Percentiles rank a stretch among this genome's conserved stretches.
Evolutionary conservation across 2,888 invertebrate species (phyloP).

Genomic region (Eupsilia transversa): DNA sequence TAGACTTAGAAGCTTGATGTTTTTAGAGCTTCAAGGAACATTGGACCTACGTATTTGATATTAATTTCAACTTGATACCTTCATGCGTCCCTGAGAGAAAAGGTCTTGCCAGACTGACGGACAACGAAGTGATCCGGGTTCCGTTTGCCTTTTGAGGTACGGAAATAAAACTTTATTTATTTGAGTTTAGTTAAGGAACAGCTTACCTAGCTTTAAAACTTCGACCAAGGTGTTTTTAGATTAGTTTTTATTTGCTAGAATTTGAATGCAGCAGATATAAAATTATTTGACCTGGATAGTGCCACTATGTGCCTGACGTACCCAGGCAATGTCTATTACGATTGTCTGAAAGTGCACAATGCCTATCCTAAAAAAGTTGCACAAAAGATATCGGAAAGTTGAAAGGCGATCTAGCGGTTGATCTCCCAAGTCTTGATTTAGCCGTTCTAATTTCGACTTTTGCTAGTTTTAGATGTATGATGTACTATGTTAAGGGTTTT

Average conservation of each 20-base stretch:
- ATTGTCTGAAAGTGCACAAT: conserved; percentile 44
- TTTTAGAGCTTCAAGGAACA: too few species aligned
- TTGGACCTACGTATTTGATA: too few species aligned
- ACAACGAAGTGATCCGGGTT: too few species aligned
- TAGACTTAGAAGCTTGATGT: too few species aligned
- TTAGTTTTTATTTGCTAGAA: conserved; percentile 19
- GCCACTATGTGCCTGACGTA: conserved; percentile 37
- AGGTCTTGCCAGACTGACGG: too few species aligned
- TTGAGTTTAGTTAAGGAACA: conserved; percentile 19
- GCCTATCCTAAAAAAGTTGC: conserved; percentile 42
- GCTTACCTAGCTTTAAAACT: conserved; percentile 23
- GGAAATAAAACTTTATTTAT: conserved; percentile 28
- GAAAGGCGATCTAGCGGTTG: conserved; percentile 57
- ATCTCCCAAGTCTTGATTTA: conserved; percentile 48
- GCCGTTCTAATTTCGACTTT: conserved; percentile 42
- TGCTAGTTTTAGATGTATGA: conserved; percentile 18
- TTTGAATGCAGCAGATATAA: conserved; percentile 39
- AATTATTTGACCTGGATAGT: conserved; percentile 53
- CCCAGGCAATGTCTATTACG: conserved; percentile 30
- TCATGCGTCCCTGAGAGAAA: too few species aligned
- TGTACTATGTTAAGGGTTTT: not conserved
- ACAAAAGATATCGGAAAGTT: conserved; percentile 48
- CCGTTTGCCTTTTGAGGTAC: too few species aligned
- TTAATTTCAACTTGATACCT: too few species aligned
- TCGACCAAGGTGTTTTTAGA: conserved; percentile 4